These are phyloP conservation scores for Buphagus erythrorhynchus DNA, from an alignment of 2,797 vertebrate species.

Conservation along the genomic window DNA sequence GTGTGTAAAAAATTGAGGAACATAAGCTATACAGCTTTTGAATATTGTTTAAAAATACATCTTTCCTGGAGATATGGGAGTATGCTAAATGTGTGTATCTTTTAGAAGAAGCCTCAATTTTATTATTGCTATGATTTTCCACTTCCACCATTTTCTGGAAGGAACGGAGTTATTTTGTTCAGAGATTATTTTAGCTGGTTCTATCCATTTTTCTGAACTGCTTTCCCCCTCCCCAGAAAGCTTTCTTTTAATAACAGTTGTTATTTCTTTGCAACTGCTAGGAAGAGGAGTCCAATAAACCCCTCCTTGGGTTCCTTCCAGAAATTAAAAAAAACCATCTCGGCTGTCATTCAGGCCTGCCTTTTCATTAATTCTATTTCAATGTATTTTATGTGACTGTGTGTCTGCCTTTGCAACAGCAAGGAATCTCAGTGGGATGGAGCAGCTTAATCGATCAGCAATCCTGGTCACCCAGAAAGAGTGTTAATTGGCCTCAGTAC, in stretches of 20 bases:
- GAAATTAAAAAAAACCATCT: conserved; percentile 10
- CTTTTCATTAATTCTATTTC: conserved; percentile 68
- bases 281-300: conserved; percentile 31
- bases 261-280: conserved; percentile 50
- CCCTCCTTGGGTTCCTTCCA: conserved; percentile 15
- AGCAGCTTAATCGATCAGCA: conserved; percentile 61
- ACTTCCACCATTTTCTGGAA: background rate
- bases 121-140: background rate
- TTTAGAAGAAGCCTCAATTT: background rate
- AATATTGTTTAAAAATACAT: background rate
- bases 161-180: background rate
- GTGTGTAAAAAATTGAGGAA: background rate
- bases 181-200: conserved; percentile 6
- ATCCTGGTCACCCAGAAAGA: conserved; percentile 59
- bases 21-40: background rate
- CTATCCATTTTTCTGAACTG: background rate
- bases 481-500: conserved; percentile 68
- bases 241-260: conserved; percentile 46
- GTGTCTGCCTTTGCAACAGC: conserved; percentile 44
- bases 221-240: background rate
- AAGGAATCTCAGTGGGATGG: conserved; percentile 48
- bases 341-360: conserved; percentile 33
- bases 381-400: background rate
- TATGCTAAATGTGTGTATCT: background rate
- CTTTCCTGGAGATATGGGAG: background rate